These are phyloP conservation scores for Archips crataeganus DNA, from an alignment of 2,888 invertebrate genomes.

Conservation along the genomic window DNA sequence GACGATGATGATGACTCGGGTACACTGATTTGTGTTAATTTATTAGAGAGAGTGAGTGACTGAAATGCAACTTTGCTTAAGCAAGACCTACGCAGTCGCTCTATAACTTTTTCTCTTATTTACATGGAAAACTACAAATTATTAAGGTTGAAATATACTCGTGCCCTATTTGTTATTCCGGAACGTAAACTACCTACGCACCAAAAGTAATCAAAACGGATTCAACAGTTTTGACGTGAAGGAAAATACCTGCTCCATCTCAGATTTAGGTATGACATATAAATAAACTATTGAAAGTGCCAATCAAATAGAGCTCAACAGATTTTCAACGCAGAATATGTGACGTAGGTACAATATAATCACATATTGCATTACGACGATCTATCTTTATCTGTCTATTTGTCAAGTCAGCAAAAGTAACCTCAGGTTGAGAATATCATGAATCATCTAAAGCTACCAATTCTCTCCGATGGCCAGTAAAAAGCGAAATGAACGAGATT, in stretches of 20 bases:
- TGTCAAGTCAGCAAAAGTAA: conserved; percentile 36
- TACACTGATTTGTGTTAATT: not conserved
- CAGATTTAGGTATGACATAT: not conserved
- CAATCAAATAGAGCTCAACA: not conserved
- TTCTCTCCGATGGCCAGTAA: conserved; percentile 38
- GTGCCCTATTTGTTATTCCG: not conserved
- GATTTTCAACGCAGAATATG: not conserved
- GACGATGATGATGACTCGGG: not conserved
- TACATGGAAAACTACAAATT: not conserved
- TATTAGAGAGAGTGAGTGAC: not conserved
- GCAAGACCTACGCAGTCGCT: not conserved
- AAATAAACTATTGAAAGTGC: conserved; percentile 3
- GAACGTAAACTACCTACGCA: not conserved
- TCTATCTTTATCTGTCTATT: conserved; percentile 22
- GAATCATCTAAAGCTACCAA: conserved; percentile 40
- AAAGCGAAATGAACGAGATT: conserved; percentile 49
- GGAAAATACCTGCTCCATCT: not conserved
- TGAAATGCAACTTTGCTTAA: not conserved
- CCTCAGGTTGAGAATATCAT: conserved; percentile 28
- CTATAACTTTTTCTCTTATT: not conserved
- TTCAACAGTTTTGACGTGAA: not conserved
- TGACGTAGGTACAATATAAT: not conserved
- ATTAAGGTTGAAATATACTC: not conserved
- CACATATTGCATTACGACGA: conserved; percentile 18
- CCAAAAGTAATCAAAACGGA: not conserved